Evolutionary conservation across 2,888 invertebrate species (phyloP).

Genomic region (Prosopocoilus inquinatus): DNA sequence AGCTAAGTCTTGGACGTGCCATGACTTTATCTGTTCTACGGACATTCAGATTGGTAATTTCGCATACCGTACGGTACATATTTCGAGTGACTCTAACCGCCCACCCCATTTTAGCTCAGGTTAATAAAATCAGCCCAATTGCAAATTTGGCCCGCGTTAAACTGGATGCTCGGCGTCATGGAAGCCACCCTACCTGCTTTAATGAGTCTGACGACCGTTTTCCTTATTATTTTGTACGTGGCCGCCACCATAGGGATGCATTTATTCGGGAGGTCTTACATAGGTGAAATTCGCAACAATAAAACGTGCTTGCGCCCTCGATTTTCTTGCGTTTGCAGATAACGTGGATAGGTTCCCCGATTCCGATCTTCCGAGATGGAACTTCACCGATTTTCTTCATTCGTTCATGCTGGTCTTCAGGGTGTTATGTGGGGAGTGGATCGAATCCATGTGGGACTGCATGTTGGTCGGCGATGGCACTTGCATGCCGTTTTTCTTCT

Average conservation of each 20-base stretch:
- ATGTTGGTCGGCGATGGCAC: slow-evolving; percentile 91
- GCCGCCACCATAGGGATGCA: slow-evolving; percentile 99
- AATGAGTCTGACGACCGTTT: slow-evolving; percentile 96
- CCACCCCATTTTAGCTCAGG: slow-evolving; percentile 74
- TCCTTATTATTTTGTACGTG: slow-evolving; percentile 99
- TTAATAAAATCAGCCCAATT: slow-evolving; percentile 99
- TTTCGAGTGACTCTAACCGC: neutral
- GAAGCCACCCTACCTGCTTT: slow-evolving; percentile 97
- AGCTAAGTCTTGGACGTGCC: slow-evolving; percentile 89
- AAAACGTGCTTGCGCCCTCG: neutral
- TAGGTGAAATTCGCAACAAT: slow-evolving; percentile 66
- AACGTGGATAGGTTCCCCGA: slow-evolving; percentile 82
- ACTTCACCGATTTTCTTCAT: slow-evolving; percentile 98
- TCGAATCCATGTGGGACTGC: slow-evolving; percentile 99
- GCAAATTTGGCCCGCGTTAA: slow-evolving; percentile 89
- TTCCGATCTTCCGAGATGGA: slow-evolving; percentile 90
- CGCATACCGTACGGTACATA: neutral
- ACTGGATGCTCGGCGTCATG: slow-evolving; percentile 97
- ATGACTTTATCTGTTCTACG: slow-evolving; percentile 95
- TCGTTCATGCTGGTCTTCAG: slow-evolving; percentile 99
- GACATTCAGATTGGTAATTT: slow-evolving; percentile 91
- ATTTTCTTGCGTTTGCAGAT: slow-evolving; percentile 55
- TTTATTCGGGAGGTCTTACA: slow-evolving; percentile 93
- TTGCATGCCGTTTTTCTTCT: slow-evolving; percentile 97
- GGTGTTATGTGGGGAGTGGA: slow-evolving; percentile 98